Evolutionary conservation across 1,140 invertebrate genomes (phyloP), one percentile per base, ranked within the genome.

Genomic region (Triops cancriformis): DNA sequence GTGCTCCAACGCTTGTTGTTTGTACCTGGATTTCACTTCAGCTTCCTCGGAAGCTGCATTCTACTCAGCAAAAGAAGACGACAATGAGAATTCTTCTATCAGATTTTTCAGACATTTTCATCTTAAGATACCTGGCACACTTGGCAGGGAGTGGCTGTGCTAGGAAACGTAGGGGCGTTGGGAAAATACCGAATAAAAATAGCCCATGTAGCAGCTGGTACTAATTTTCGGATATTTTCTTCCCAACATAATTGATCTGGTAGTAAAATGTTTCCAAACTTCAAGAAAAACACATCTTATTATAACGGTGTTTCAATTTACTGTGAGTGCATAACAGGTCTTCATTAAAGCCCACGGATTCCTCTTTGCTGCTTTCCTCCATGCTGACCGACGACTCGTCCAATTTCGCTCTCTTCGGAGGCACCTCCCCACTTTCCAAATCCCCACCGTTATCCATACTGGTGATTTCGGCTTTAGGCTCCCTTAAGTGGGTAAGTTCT

Each of bases 301-400:
- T 81, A 37, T 37, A 37, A n/a, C n/a, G n/a, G n/a, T 37, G 7
- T 37, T 7, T 37, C 31, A 37, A 37, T 79, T 83, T 82, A 82
- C 84, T 83, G 81, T 89, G 88, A 37, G 84, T 84, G 82, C 88
- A 89, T 23, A 88, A 80, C 26, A 89, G 80, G 80, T 90, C 88
- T 79, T 87, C 86, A 82, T 90, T 89, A 80, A 89, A 89, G 64
- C 84, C 83, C 12, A 77, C 45, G 14, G 23, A 26, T 64, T 79
- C 79, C 42, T 75, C 77, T 51, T 73, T 41, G 10, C 72, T 37
- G 28, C 64, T 77, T 3, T 41, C 42, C 11, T 64, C 27, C 5
- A 14, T 73, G 26, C 72, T 77, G 3, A 31, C 76, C 23, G 45
- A 27, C 73, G 42, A 79, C 6, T 64, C 72, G 51, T 73, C 81